Conservation (phyloP, 2,888 invertebrate species). For the Trachelus stipa region DNA sequence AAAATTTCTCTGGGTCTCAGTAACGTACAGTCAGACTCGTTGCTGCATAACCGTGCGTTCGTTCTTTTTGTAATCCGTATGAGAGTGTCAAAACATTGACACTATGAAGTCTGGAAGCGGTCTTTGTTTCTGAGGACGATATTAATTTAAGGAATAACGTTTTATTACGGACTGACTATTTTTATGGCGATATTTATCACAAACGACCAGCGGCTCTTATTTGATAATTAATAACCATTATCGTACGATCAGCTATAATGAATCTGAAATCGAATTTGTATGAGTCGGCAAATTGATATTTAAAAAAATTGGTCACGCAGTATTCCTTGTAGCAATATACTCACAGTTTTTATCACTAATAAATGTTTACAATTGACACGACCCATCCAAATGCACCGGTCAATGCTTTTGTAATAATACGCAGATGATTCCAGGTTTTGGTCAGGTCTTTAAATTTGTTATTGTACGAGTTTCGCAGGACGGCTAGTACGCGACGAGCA, state of each 20-base stretch:
- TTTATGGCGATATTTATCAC: neutral
- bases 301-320: neutral
- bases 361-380: neutral
- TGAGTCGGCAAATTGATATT: neutral
- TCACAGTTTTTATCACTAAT: neutral
- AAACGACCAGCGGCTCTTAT: neutral
- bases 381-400: neutral
- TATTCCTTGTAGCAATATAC: neutral
- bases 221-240: neutral
- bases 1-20: neutral
- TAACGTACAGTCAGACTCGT: neutral
- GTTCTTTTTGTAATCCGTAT: neutral
- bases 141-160: neutral
- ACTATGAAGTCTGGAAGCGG: neutral
- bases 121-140: neutral
- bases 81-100: neutral
- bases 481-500: conserved; percentile 24
- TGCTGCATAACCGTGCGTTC: neutral
- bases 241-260: neutral
- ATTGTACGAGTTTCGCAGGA: conserved; percentile 40
- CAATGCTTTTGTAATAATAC: neutral
- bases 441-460: conserved; percentile 50
- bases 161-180: neutral
- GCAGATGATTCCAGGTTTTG: conserved; percentile 17
- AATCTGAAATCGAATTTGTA: neutral